Evolutionary conservation across 1,140 invertebrate species (phyloP).

Genomic region (Globodera ellingtonae): DNA sequence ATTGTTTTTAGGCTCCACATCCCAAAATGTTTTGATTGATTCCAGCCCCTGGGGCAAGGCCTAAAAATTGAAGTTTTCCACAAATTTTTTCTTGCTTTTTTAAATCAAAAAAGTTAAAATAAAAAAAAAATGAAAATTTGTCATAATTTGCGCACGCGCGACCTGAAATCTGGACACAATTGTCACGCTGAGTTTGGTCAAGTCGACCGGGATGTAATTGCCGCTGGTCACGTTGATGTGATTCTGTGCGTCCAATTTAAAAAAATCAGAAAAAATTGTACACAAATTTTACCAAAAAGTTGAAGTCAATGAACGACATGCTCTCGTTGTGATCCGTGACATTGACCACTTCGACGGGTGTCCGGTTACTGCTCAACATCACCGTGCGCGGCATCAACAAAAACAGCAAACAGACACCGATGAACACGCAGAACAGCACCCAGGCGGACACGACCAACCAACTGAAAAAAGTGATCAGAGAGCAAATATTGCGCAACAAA

Average conservation of each 20-base stretch:
- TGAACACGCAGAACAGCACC: conserved; percentile 39
- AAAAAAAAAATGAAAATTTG: no score
- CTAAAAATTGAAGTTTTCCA: no score
- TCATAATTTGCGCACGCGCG: not conserved
- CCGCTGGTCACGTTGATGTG: conserved; percentile 48
- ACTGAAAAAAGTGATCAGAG: conserved; percentile 27
- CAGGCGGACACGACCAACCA: conserved; percentile 48
- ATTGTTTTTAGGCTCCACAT: no score
- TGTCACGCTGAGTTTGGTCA: conserved; percentile 51
- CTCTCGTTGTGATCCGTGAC: conserved; percentile 35
- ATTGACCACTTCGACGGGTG: conserved; percentile 47
- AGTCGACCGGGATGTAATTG: conserved; percentile 51
- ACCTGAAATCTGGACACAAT: conserved; percentile 55
- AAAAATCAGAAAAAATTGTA: not conserved
- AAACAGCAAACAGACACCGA: conserved; percentile 46
- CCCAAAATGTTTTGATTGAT: no score
- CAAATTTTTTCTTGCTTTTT: no score
- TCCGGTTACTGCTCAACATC: conserved; percentile 21
- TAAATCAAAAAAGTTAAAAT: not conserved
- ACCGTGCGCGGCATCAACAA: conserved; percentile 55
- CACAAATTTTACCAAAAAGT: conserved; percentile 47
- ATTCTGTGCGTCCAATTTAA: conserved; percentile 41
- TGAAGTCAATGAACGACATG: conserved; percentile 39
- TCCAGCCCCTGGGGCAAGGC: no score
- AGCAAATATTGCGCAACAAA: no score